Evolutionary conservation across 2,113 vertebrate genomes (phyloP), one percentile per base, ranked within the genome.

Genomic region (Silurus asotus): DNA sequence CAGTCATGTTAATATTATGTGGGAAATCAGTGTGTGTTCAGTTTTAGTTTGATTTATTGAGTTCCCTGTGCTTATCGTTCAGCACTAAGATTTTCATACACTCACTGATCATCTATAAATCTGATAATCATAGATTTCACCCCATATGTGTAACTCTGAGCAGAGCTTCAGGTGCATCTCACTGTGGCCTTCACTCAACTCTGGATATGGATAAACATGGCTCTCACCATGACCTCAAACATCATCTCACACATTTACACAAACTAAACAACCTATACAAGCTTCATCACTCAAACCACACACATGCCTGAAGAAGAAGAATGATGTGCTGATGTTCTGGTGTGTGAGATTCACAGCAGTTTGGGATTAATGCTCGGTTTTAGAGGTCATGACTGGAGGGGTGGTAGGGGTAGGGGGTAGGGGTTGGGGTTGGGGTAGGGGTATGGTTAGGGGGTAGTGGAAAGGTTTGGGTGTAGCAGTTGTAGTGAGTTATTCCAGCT

Each of bases 251-350:
- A 51, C 70, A 13, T 6, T 13, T n/a, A 75, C 72, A 51, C 48
- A n/a, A 20, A 51, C 5, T 75, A 6, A 51, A 53, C 23, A 10
- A n/a, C n/a, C n/a, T 10, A 2, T 2, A 23, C 10, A 76, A 2
- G 9, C 23, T 14, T 53, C 8, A 53, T 75, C 23, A 37, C 37
- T 37, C 37, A 37, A 37, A 37, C 37, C 37, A n/a, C 23, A 15
- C 76, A 58, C 14, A 37, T 58, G 55, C 25, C 19, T 28, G 8
- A 78, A 20, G 55, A n/a, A 8, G 4, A 56, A 15, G 9, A 17
- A 4, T 9, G 14, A 28, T 56, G 53, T 78, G 75, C 53, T 58
- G 75, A 53, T 78, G 75, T 78, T 78, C 75, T 78, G 75, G 53
- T 78, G 75, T 58, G 51, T 78, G 75, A 58, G 75, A 23, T 53